Base-by-base conservation (phyloP, 2,888 invertebrate genomes). In the Tinea pellionella region DNA sequence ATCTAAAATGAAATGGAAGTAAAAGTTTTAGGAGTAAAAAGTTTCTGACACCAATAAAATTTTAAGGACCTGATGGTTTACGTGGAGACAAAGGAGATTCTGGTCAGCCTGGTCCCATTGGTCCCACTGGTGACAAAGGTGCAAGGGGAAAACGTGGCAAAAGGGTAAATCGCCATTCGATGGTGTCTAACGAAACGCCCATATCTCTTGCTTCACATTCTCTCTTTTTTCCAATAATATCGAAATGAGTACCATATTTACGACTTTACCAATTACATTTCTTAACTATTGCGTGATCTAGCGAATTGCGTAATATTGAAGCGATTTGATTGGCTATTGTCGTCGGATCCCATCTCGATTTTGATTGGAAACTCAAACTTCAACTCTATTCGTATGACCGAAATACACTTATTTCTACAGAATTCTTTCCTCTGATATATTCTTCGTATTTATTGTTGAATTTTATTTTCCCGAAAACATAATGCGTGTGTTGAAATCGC, bases 121-220 rank as follows among this genome's bases (percentile, higher is more conserved):
- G 95, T 71, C 88, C 89, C 69, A 88, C 92, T 70, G 97, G 97
- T 68, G 96, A 96, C 80, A 95, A 94, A 84, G 97, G 97, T 77
- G 90, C 93, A 68, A 91, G 96, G 76, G 97, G 97, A 78, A 95
- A 95, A 81, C 92, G 95, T 85, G 96, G 96, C 90, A 96, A 96
- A 89, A 90, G 94, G 95, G 96, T 96, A 94, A 47, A 53, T 19
- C 53, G 7, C 24, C n/a, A 18, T n/a, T 18, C 24, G 11, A 12
- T 12, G 24, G 24, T 53, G 53, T 18, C 53, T 24, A 1, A 53
- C 19, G n/a, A 53, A 53, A 53, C 24, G 24, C 53, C 19, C 53
- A 53, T 24, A 9, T 16, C 24, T 53, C 19, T 53, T 24, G 53
- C 53, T 53, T 53, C 53, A 15, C 18, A 24, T 53, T 53, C 13